Conservation (phyloP, 2,797 vertebrate species). For the Choloepus didactylus region DNA sequence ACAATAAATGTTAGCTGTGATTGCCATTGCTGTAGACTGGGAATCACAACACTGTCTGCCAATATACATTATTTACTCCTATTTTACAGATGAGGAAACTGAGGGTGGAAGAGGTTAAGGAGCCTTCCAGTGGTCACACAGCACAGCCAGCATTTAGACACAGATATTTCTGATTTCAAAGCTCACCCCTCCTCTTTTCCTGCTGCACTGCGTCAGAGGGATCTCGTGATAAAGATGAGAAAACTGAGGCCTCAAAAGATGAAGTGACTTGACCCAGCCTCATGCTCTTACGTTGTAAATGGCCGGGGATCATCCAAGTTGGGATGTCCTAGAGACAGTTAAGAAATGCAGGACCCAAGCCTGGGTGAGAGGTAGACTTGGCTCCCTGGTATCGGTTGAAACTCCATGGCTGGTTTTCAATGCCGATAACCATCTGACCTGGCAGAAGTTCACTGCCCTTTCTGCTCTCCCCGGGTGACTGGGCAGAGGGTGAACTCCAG, state of each 20-base stretch:
- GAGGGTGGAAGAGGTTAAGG: rapidly evolving
- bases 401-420: background rate
- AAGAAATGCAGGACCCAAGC: background rate
- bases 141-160: background rate
- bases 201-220: background rate
- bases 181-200: background rate
- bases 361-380: rapidly evolving
- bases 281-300: background rate
- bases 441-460: background rate
- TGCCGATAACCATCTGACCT: background rate
- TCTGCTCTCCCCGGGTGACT: background rate
- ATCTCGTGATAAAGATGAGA: background rate
- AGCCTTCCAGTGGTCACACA: background rate
- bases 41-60: background rate
- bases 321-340: background rate
- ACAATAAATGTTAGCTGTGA: background rate
- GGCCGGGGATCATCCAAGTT: background rate
- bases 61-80: background rate
- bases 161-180: background rate
- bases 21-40: background rate
- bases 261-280: background rate
- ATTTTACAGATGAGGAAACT: background rate
- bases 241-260: background rate
- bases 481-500: background rate
- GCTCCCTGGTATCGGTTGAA: background rate